Percentiles rank a stretch among this genome's conserved stretches.
phyloP scores from a whole-genome alignment of 2,113 vertebrate genomes.

The Mus musculus region GRCm39 chr14:45240501-45241000 shows the following conservation, averaged over 20 bases:
- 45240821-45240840: slow-evolving; percentile 52
- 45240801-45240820: slow-evolving; percentile 34
- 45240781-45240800: background rate
- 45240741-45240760: background rate
- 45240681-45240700: slow-evolving; percentile 9
- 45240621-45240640: slow-evolving; percentile 2
- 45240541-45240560: background rate
- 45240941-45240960: slow-evolving; percentile 31
- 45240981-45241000: slow-evolving; percentile 68
- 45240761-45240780: background rate
- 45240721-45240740: slow-evolving; percentile 5
- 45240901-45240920: slow-evolving; percentile 49
- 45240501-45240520: slow-evolving; percentile 54
- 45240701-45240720: background rate
- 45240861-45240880: slow-evolving; percentile 15
- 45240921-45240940: slow-evolving; percentile 59
- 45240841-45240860: slow-evolving; percentile 54
- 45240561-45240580: background rate
- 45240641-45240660: slow-evolving; percentile 37
- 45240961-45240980: slow-evolving; percentile 53
- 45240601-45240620: background rate
- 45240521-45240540: background rate
- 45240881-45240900: slow-evolving; percentile 40
- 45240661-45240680: slow-evolving; percentile 8
- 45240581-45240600: slow-evolving; percentile 26